phyloP scores from a whole-genome alignment of 2,888 invertebrate genomes.

The Drosophila kambysellisi region DNA sequence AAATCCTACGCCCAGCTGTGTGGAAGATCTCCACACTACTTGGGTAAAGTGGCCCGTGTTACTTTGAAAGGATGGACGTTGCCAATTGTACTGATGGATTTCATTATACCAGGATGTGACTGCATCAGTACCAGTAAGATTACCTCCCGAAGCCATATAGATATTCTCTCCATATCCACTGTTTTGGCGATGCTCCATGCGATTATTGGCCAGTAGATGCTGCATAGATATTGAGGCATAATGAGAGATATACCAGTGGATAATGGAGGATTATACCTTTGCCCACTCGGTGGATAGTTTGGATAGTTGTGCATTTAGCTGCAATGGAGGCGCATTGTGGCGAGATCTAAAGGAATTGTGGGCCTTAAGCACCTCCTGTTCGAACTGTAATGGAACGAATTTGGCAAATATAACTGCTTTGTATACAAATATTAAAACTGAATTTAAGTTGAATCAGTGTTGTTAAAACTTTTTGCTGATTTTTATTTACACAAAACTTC shows the following conservation, averaged over 20 bases:
- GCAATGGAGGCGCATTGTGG: slow-evolving; percentile 90
- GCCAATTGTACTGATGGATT: slow-evolving; percentile 89
- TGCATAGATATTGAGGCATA: neutral
- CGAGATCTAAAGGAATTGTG: slow-evolving; percentile 90
- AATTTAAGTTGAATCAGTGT: neutral
- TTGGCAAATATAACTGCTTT: neutral
- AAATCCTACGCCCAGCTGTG: slow-evolving; percentile 91
- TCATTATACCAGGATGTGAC: slow-evolving; percentile 94
- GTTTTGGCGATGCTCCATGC: slow-evolving; percentile 90
- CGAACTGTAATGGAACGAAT: slow-evolving; percentile 85
- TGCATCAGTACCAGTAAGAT: slow-evolving; percentile 89
- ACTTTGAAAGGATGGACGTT: slow-evolving; percentile 87
- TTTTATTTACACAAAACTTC: neutral
- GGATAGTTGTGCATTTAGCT: slow-evolving; percentile 88
- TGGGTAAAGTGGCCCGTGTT: slow-evolving; percentile 94
- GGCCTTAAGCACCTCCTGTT: slow-evolving; percentile 89
- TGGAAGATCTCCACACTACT: slow-evolving; percentile 92
- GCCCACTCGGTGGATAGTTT: slow-evolving; percentile 91
- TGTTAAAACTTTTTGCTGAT: neutral
- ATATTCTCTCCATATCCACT: slow-evolving; percentile 94
- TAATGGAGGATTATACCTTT: slow-evolving; percentile 76
- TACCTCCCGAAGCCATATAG: slow-evolving; percentile 90
- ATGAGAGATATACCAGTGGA: neutral
- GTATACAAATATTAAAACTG: neutral
- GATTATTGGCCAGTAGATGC: slow-evolving; percentile 87